A percentile compares a stretch with the other conserved stretches of the same genome.
These are phyloP conservation scores for Philopotamus ludificatus DNA, from an alignment of 1,140 invertebrate species.

Conservation along the genomic window DNA sequence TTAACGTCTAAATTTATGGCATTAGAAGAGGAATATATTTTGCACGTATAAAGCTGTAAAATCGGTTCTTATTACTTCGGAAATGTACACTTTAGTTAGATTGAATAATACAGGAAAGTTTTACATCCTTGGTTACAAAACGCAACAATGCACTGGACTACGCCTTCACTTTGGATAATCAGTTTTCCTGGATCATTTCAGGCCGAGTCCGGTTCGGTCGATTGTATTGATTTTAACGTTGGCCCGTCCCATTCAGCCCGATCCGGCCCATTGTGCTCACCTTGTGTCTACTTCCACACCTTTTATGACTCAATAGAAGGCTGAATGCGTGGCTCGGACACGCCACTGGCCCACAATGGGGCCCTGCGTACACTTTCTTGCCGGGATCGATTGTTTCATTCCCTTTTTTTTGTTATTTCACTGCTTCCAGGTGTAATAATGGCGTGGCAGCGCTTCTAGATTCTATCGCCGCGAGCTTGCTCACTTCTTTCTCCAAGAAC, in stretches of 20 bases:
- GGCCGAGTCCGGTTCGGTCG: too few species aligned
- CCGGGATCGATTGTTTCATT: constrained; percentile 26
- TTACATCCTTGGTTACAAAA: too few species aligned
- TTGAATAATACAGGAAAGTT: too few species aligned
- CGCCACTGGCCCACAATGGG: constrained; percentile 1
- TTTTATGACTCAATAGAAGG: constrained; percentile 29
- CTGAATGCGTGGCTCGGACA: constrained; percentile 21
- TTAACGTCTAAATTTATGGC: too few species aligned
- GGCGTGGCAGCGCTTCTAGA: neutral
- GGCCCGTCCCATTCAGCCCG: neutral
- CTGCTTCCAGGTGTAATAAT: constrained; percentile 19
- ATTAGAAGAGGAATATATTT: too few species aligned
- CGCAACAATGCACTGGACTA: too few species aligned
- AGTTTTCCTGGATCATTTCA: too few species aligned
- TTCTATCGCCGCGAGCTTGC: constrained; percentile 1
- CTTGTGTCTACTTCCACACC: constrained; percentile 15
- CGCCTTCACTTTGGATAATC: neutral
- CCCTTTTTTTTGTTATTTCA: too few species aligned
- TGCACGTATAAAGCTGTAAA: too few species aligned
- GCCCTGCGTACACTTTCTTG: neutral
- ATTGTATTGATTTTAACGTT: too few species aligned
- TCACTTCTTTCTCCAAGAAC: constrained; percentile 8
- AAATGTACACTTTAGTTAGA: too few species aligned
- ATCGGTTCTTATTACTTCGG: too few species aligned
- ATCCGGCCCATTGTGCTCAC: neutral